These are phyloP conservation scores for Onchidella celtica DNA, from an alignment of 2,888 invertebrate genomes.

Conservation along the genomic window DNA sequence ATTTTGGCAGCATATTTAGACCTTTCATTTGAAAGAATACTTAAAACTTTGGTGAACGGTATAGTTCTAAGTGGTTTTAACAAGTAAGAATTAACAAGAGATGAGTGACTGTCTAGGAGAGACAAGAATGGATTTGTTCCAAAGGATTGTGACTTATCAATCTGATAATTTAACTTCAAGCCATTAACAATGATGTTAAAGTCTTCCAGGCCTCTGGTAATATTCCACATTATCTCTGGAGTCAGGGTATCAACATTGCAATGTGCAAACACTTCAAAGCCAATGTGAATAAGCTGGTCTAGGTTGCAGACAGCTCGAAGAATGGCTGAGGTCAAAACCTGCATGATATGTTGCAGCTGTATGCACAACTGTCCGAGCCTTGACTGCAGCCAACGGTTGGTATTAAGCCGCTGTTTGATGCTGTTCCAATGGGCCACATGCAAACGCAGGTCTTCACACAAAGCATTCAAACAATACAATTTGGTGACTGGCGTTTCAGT, in stretches of 20 bases:
- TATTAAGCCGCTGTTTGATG: slow-evolving; percentile 75
- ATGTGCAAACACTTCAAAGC: slow-evolving; percentile 78
- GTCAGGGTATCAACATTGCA: slow-evolving; percentile 73
- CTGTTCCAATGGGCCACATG: slow-evolving; percentile 78
- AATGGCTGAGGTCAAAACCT: slow-evolving; percentile 65
- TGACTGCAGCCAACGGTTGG: slow-evolving; percentile 72
- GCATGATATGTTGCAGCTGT: slow-evolving; percentile 69
- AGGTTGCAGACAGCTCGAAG: slow-evolving; percentile 75
- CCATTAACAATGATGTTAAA: slow-evolving; percentile 73
- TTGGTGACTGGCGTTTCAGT: slow-evolving; percentile 70
- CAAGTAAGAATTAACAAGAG: slow-evolving; percentile 28
- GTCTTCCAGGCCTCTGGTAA: slow-evolving; percentile 78
- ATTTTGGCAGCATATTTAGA: slow-evolving; percentile 76
- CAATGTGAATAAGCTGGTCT: slow-evolving; percentile 74
- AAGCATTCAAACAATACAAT: slow-evolving; percentile 73
- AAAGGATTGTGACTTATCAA: slow-evolving; percentile 39
- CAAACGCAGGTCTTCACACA: slow-evolving; percentile 78
- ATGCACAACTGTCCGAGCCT: slow-evolving; percentile 69
- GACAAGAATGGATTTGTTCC: slow-evolving; percentile 9
- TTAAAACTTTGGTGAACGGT: slow-evolving; percentile 74
- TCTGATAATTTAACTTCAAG: slow-evolving; percentile 31
- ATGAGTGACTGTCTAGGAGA: slow-evolving; percentile 5
- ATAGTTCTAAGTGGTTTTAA: slow-evolving; percentile 61
- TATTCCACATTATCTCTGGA: slow-evolving; percentile 77
- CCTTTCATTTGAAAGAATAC: slow-evolving; percentile 74